Evolutionary conservation across 2,888 invertebrate genomes (phyloP).

Genomic region (Petrolisthes cinctipes): DNA sequence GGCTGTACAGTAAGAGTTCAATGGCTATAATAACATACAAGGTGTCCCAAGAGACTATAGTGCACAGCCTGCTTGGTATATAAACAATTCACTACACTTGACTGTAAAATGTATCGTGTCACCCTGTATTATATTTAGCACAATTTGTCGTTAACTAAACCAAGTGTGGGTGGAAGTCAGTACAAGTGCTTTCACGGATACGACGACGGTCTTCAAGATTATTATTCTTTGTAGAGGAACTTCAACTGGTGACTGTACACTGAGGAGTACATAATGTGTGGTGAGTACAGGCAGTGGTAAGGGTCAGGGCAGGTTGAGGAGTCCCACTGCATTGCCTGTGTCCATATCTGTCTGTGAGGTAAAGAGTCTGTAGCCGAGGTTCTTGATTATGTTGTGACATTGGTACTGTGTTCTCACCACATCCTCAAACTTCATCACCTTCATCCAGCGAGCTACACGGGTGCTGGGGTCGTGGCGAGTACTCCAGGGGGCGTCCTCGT

Average conservation of each 20-base stretch:
- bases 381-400: slow-evolving; percentile 55
- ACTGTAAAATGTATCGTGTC: too few species aligned
- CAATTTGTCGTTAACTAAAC: too few species aligned
- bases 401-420: slow-evolving; percentile 55
- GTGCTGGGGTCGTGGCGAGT: slow-evolving; percentile 61
- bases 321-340: slow-evolving; percentile 57
- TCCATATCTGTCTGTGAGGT: slow-evolving; percentile 42
- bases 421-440: slow-evolving; percentile 58
- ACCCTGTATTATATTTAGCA: too few species aligned
- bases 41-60: too few species aligned
- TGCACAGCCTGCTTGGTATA: too few species aligned
- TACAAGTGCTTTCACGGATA: background rate
- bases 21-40: too few species aligned
- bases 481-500: slow-evolving; percentile 64
- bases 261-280: background rate
- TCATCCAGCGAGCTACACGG: slow-evolving; percentile 58
- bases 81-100: too few species aligned
- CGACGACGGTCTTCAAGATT: background rate
- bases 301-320: slow-evolving; percentile 55
- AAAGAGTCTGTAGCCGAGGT: slow-evolving; percentile 61
- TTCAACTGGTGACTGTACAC: background rate
- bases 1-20: too few species aligned
- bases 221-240: background rate
- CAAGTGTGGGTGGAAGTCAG: too few species aligned
- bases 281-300: background rate